phyloP scores from a whole-genome alignment of 2,888 invertebrate genomes.

The Mimumesa dahlbomi region DNA sequence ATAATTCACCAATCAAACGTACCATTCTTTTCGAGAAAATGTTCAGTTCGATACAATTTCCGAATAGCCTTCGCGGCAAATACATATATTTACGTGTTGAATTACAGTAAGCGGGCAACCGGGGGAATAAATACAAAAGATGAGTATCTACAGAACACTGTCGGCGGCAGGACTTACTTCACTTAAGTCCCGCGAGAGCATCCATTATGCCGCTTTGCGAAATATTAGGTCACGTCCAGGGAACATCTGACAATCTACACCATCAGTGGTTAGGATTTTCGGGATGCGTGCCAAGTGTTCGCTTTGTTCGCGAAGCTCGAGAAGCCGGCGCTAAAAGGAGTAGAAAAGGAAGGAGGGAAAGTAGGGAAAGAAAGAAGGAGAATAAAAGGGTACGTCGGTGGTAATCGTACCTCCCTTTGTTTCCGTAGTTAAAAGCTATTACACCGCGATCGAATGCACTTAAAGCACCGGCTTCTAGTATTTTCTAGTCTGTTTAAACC shows the following conservation, averaged over 20 bases:
- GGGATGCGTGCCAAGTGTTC: constrained; percentile 54
- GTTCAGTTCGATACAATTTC: too few species aligned
- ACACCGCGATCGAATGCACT: constrained; percentile 54
- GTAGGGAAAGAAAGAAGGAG: constrained; percentile 19
- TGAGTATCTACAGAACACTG: too few species aligned
- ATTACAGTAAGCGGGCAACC: too few species aligned
- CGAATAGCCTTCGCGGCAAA: too few species aligned
- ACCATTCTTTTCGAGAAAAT: too few species aligned
- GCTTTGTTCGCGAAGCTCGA: constrained; percentile 48
- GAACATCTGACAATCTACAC: constrained; percentile 46
- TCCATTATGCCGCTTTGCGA: neutral
- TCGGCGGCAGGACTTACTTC: too few species aligned
- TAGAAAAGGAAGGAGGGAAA: neutral
- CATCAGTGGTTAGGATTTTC: constrained; percentile 42
- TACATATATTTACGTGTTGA: too few species aligned
- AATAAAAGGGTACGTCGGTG: constrained; percentile 44
- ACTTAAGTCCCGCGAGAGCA: too few species aligned
- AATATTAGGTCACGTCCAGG: constrained; percentile 41
- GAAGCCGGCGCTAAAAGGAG: constrained; percentile 42
- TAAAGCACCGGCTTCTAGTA: constrained; percentile 44
- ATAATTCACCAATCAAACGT: too few species aligned
- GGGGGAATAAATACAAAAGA: too few species aligned
- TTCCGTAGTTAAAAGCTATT: constrained; percentile 58
- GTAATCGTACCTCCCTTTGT: constrained; percentile 54
- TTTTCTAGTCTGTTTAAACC: constrained; percentile 30